phyloP scores from a whole-genome alignment of 1,140 invertebrate species.

The Charaxes varanes region DNA sequence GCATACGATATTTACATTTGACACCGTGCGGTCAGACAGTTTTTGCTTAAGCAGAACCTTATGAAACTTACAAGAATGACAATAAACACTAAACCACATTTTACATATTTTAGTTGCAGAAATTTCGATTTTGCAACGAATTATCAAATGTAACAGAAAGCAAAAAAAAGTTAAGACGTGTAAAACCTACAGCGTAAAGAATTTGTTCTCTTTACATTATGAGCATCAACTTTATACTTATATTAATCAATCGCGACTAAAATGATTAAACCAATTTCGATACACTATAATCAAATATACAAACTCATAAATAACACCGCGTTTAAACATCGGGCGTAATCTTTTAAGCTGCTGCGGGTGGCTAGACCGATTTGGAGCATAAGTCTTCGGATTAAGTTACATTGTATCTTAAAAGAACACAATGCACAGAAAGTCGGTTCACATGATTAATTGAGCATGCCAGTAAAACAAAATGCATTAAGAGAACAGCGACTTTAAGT shows the following conservation, averaged over 20 bases:
- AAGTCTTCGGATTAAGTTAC: conserved; percentile 1
- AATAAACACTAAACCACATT: conserved; percentile 4
- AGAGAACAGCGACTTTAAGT: conserved; percentile 53
- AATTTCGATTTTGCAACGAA: no score
- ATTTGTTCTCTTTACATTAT: no score
- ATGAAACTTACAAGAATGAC: conserved; percentile 4
- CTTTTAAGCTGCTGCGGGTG: no score
- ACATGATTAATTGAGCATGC: conserved; percentile 57
- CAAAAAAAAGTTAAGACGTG: no score
- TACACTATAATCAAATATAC: no score
- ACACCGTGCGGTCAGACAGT: conserved; percentile 47
- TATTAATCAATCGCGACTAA: no score
- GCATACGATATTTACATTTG: conserved; percentile 42
- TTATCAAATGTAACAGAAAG: no score
- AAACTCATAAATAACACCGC: no score
- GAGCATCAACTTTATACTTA: no score
- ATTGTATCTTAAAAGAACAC: conserved; percentile 5
- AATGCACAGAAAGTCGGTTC: conserved; percentile 18
- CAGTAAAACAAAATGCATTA: conserved; percentile 60
- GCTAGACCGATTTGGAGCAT: no score
- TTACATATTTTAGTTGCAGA: neutral
- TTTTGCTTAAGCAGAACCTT: conserved; percentile 1
- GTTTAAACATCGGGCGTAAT: no score
- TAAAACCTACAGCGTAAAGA: neutral
- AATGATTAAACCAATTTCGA: no score